These are phyloP conservation scores for Saguinus midas DNA, from an alignment of 2,113 vertebrate genomes.

Conservation along the genomic window DNA sequence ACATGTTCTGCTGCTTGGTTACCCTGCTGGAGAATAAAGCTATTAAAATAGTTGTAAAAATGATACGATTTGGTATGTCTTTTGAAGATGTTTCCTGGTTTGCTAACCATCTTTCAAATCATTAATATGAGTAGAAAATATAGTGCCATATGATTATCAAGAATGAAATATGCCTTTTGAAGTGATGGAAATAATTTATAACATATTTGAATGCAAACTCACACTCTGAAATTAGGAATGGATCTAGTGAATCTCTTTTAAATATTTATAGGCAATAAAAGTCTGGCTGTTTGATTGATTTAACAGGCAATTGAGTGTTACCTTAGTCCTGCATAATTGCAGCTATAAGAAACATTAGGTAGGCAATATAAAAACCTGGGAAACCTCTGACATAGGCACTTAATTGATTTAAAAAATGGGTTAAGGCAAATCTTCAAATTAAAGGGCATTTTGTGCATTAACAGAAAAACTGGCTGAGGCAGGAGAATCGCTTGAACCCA, in stretches of 20 bases:
- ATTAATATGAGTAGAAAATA: conserved; percentile 40
- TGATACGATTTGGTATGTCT: background rate
- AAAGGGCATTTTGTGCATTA: conserved; percentile 24
- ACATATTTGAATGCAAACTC: conserved; percentile 61
- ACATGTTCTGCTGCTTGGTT: background rate
- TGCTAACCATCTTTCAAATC: conserved; percentile 44
- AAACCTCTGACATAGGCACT: conserved; percentile 39
- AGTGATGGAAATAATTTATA: conserved; percentile 57
- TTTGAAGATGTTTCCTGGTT: conserved; percentile 30
- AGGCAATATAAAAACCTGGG: conserved; percentile 11
- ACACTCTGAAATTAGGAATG: conserved; percentile 55
- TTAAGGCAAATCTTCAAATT: conserved; percentile 20
- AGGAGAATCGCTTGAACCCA: too few species aligned
- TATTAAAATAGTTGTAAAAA: conserved; percentile 18
- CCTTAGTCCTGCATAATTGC: conserved; percentile 65
- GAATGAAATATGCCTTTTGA: conserved; percentile 54
- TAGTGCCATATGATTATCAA: conserved; percentile 54
- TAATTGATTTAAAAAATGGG: conserved; percentile 51
- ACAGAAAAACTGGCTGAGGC: background rate
- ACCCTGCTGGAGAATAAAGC: background rate
- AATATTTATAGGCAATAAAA: conserved; percentile 73
- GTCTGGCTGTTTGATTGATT: conserved; percentile 61
- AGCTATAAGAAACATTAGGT: conserved; percentile 60
- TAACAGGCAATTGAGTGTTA: conserved; percentile 65
- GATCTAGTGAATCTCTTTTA: conserved; percentile 49